Base-by-base conservation (phyloP, 2,888 invertebrate genomes). In the Drosophila sordidula region DNA sequence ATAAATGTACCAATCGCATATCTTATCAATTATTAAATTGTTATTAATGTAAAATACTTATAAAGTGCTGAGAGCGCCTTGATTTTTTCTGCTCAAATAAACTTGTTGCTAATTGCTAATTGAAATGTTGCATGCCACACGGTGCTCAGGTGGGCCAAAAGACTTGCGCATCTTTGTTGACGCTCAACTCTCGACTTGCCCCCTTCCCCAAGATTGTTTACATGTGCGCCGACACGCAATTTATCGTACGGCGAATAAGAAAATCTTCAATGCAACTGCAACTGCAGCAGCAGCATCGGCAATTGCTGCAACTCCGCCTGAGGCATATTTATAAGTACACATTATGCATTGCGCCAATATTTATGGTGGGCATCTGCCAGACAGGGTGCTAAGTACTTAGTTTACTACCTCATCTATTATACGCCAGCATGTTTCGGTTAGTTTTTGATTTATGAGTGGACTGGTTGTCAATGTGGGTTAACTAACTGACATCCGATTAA, bases 201-300 rank as follows among this genome's bases (percentile, higher is more conserved):
- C 45, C 45, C 26, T 32, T 9, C 32, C 9, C 12, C 22, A 16
- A 41, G 25, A 36, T n/a, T 74, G 67, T 80, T 79, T 74, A 82
- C 68, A 74, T 71, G 70, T 18, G 34, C 50, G 38, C 61, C 66
- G 68, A 67, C 80, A 82, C 65, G 80, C 70, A 80, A 80, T 83
- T 80, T 74, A 76, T 76, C 47, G 63, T 70, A 16, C 49, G 44
- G 25, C 59, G 50, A 41, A 52, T 70, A 70, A 46, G 47, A 26
- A 59, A 49, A 49, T 26, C 44, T 39, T 11, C 11, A 44, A 32
- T 34, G 58, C 56, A 44, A 22, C 16, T 22, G 39, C 64, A 29
- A 29, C 22, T 16, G 56, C 63, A 62, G 26, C 41, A 22, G 45
- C 45, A 44, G 22, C 47, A 38, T 4, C 38, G 6, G 14, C 47